Evolutionary conservation across 2,888 invertebrate genomes (phyloP), one percentile per base, ranked within the genome.

Genomic region (Balanococcus diminutus): DNA sequence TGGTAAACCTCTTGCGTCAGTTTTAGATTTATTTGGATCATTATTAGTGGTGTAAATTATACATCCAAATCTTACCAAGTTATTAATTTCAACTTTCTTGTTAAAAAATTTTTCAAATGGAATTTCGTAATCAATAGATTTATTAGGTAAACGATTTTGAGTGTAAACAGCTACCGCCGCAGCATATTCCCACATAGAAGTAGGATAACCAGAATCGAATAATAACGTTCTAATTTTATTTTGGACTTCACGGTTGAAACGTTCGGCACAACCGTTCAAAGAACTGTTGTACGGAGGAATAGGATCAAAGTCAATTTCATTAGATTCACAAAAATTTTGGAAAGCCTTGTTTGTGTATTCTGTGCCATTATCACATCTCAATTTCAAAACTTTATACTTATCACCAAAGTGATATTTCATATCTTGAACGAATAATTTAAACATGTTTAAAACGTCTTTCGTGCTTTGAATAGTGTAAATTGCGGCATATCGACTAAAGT

Each of bases 21-120:
- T 0, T 19, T 81, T 81, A 14, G 11, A 28, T n/a, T 3, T 19
- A 2, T 36, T 39, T 2, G 36, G 32, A 14, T 81, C 36, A 2
- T 32, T 36, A 19, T 81, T 81, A 1, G 11, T 4, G 3, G 39
- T 81, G n/a, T 36, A 81, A 1, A 81, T 19, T 14, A 81, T 3
- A 36, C 81, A 81, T 6, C 81, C 81, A n/a, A 81, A 81, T 36
- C 81, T n/a, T 1, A 6, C 14, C 39, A 81, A 39, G n/a, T 81
- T 81, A 1, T 36, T 22, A 3, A 81, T 14, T 6, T 5, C 5
- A 2, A 16, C 36, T 81, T 81, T 25, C 22, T 81, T 36, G 9
- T 14, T 19, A 36, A 39, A 32, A 3, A 81, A 22, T 19, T 36
- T 81, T 22, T 81, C 81, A 42, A 28, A 28, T 75, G 72, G 72